phyloP scores from a whole-genome alignment of 92 coral and sea anemone genomes.

The Hydrozoanthus gracilis region DNA sequence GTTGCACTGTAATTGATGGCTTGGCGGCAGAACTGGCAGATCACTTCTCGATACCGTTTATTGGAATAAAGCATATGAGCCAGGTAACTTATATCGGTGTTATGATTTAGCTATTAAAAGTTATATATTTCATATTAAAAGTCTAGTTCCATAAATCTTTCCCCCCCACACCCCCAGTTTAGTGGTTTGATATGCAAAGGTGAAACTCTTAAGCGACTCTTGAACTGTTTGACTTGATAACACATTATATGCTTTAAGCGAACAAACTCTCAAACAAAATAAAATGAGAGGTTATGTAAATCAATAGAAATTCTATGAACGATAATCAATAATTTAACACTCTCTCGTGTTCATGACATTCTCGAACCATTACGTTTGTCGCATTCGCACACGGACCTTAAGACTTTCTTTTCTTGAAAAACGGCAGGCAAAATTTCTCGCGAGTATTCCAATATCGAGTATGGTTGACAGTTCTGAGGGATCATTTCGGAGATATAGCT shows the following conservation, averaged over 20 bases:
- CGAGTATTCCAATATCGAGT: too few relatives aligned
- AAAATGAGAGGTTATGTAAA: background rate
- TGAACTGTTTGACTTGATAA: background rate
- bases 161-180: background rate
- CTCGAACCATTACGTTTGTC: background rate
- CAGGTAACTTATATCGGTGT: slow-evolving; percentile 16
- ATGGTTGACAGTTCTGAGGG: too few relatives aligned
- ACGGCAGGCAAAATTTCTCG: too few relatives aligned
- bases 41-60: slow-evolving; percentile 53
- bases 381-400: background rate
- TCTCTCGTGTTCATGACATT: too few relatives aligned
- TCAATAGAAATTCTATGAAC: background rate
- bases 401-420: background rate
- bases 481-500: too few relatives aligned
- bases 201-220: too few relatives aligned
- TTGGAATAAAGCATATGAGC: slow-evolving; percentile 36
- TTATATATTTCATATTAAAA: background rate
- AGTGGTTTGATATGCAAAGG: background rate
- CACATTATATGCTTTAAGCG: background rate
- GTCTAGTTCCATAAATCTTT: background rate
- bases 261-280: background rate
- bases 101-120: background rate
- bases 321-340: slow-evolving; percentile 13
- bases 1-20: slow-evolving; percentile 47
- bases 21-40: slow-evolving; percentile 47